Evolutionary conservation across 2,888 invertebrate genomes (phyloP), one percentile per base, ranked within the genome.

Genomic region (Hydroisotoma schaefferi): DNA sequence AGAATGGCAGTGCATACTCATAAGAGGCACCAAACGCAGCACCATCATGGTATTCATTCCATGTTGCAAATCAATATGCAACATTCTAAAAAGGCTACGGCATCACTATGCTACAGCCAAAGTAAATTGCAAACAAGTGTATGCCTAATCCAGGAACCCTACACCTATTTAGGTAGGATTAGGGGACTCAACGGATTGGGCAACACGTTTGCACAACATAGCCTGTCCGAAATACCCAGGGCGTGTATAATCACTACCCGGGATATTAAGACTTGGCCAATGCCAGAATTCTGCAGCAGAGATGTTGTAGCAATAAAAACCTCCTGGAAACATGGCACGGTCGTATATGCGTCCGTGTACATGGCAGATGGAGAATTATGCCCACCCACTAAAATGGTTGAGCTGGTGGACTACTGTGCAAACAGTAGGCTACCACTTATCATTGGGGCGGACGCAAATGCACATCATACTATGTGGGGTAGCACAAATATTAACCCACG

Each of bases 341-440:
- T 47, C 23, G 47, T 47, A 25, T 12, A 18, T 47, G 47, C 47
- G 4, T 47, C 47, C 25, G 47, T 47, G 22, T 47, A 47, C 47
- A 47, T 47, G 47, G 47, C 18, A 6, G 47, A 8, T 20, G 10
- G 8, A 8, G 18, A 8, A 23, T 5, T 6, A 47, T 47, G 47
- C 25, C 47, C 47, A 8, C 47, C 47, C 5, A 8, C 22, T 5
- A 47, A 47, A 23, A 47, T 47, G 47, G 25, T 12, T 5, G 22
- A 25, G 22, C 25, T 47, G 22, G 47, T 47, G 47, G 47, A 12
- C 22, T 23, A 47, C 22, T 47, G 47, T 23, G 25, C 18, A 47
- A 47, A 25, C 47, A 47, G 22, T 8, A 23, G 47, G 20, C 26
- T 47, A 23, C 47, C 47, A 22, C 22, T 47, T 22, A 18, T 47